Percentiles rank a stretch among this genome's conserved stretches.
These are phyloP conservation scores for Halichoeres trimaculatus DNA, from an alignment of 2,113 vertebrate species.

Conservation along the genomic window DNA sequence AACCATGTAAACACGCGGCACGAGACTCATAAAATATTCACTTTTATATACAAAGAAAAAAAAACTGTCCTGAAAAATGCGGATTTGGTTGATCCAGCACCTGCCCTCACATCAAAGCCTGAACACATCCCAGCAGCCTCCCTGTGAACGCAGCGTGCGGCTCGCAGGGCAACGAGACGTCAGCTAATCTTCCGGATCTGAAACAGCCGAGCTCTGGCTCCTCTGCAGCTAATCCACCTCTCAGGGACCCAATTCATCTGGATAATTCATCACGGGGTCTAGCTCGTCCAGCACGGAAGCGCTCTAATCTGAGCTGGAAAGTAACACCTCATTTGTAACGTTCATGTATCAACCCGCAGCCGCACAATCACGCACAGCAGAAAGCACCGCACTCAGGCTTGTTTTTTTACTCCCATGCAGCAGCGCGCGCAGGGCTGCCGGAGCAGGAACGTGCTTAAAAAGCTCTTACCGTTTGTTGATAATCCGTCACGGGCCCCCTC, in stretches of 20 bases:
- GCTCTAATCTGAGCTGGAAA: slow-evolving; percentile 24
- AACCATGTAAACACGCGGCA: background rate
- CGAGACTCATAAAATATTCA: too few relatives aligned
- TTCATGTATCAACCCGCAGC: slow-evolving; percentile 10
- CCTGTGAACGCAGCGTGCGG: background rate
- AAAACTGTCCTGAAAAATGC: background rate
- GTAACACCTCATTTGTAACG: slow-evolving; percentile 30
- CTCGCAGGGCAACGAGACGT: slow-evolving; percentile 3
- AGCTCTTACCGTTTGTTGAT: slow-evolving; percentile 80
- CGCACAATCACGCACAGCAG: background rate
- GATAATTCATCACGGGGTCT: slow-evolving; percentile 35
- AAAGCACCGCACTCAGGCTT: slow-evolving; percentile 4
- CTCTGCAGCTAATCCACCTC: slow-evolving; percentile 41
- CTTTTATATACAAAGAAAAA: background rate
- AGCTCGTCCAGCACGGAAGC: slow-evolving; percentile 31
- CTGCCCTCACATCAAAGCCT: slow-evolving; percentile 48
- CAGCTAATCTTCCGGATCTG: slow-evolving; percentile 51
- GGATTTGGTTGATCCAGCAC: slow-evolving; percentile 11
- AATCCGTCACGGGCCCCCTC: slow-evolving; percentile 67
- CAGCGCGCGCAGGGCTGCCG: slow-evolving; percentile 12
- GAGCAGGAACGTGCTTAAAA: slow-evolving; percentile 30
- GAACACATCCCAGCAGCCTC: slow-evolving; percentile 5
- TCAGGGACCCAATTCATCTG: slow-evolving; percentile 33
- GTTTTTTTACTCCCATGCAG: slow-evolving; percentile 17
- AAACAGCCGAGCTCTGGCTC: slow-evolving; percentile 27